Conservation (phyloP, 2,888 invertebrate genomes). For the Creontiades dilutus region DNA sequence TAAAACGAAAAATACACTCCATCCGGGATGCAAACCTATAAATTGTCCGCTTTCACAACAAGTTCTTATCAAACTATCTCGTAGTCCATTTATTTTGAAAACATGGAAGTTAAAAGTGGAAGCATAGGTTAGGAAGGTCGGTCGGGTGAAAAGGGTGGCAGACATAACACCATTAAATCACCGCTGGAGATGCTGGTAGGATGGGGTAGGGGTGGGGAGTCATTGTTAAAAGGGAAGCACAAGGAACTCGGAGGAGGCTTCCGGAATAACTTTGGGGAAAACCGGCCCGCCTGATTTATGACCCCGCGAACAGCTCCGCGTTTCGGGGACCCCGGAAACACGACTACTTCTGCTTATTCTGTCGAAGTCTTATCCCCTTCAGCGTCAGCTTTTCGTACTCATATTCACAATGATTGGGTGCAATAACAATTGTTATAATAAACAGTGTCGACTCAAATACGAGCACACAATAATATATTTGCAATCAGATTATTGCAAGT, state of each 20-base stretch:
- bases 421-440: too few species aligned
- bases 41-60: background rate
- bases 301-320: constrained; percentile 40
- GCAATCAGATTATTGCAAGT: too few species aligned
- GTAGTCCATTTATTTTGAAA: background rate
- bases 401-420: too few species aligned
- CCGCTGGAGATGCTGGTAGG: background rate
- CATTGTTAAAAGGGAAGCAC: constrained; percentile 52
- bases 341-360: background rate
- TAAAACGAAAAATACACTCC: too few species aligned
- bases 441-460: too few species aligned
- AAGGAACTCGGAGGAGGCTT: constrained; percentile 48
- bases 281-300: constrained; percentile 56
- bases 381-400: too few species aligned
- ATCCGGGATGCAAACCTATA: background rate
- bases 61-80: background rate
- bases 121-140: too few species aligned
- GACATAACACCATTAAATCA: constrained; percentile 37
- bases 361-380: background rate
- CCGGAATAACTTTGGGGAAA: constrained; percentile 58
- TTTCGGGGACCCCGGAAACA: constrained; percentile 34
- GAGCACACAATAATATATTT: too few species aligned
- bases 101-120: background rate
- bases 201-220: background rate
- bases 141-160: background rate